Evolutionary conservation across 2,797 vertebrate genomes (phyloP), one percentile per base, ranked within the genome.

Genomic region (Numenius phaeopus): DNA sequence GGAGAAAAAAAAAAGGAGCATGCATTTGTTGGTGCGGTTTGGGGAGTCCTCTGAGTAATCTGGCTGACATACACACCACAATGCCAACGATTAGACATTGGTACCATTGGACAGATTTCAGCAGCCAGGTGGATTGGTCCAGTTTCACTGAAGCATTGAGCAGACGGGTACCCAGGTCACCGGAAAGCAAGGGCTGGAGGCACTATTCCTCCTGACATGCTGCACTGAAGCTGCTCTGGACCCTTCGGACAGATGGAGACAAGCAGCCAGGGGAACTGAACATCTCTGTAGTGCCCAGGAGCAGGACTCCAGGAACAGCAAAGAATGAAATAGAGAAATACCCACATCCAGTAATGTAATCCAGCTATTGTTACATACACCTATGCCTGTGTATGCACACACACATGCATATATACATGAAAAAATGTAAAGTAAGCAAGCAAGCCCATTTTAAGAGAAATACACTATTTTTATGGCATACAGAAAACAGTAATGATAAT

Each of bases 401-500:
- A 66, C 27, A 88, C 14, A 54, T 10, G 40, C 11, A 40, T 14
- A 58, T 14, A 79, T n/a, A 47, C 39, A 40, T 39, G 40, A 67
- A 70, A 76, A 91, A 92, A 80, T 44, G 58, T 69, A 86, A 85
- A 93, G 82, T 46, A 85, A 95, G 59, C 11, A 62, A 93, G 84
- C 34, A 94, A 90, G 75, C 50, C 67, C 62, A 82, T 95, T 97
- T 94, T 81, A 97, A 95, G 84, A 86, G 83, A 94, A 97, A 95
- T 79, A 76, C 57, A 21, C 87, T 90, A 73, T 87, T 95, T 96
- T 87, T 94, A 92, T 77, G 67, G 78, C 83, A 83, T 52, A 75
- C 70, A 94, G 80, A 91, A 96, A 96, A 82, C 34, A 9, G 80
- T 94, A 95, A 97, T 90, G 94, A 94, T 94, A 78, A 97, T 97